Conservation (phyloP, 1,140 invertebrate genomes). For the Lordiphosa collinella region DNA sequence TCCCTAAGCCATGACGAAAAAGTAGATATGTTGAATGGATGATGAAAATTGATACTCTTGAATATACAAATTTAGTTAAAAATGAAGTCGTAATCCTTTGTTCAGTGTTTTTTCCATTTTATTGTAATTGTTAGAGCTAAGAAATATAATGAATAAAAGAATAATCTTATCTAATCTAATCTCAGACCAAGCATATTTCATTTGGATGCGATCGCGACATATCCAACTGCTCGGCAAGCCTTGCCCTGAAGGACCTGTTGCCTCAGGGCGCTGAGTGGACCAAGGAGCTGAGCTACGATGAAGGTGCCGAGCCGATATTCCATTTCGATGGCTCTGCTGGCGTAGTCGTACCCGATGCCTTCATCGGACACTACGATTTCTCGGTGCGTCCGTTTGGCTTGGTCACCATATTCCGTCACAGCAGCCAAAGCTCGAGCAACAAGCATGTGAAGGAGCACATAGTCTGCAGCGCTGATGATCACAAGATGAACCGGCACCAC, state of each 20-base stretch:
- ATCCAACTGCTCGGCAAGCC: constrained; percentile 79
- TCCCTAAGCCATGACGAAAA: too few species aligned
- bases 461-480: constrained; percentile 96
- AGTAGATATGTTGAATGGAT: too few species aligned
- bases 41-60: too few species aligned
- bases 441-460: constrained; percentile 97
- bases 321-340: constrained; percentile 95
- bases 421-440: constrained; percentile 82
- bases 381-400: constrained; percentile 87
- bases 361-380: constrained; percentile 81
- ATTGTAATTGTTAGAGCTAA: too few species aligned
- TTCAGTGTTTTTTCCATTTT: too few species aligned
- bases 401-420: constrained; percentile 89
- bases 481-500: constrained; percentile 99
- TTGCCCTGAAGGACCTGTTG: constrained; percentile 87
- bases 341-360: constrained; percentile 88
- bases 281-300: constrained; percentile 91
- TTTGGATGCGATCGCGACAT: constrained; percentile 78
- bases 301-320: constrained; percentile 95
- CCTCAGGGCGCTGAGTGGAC: constrained; percentile 93
- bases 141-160: too few species aligned
- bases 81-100: too few species aligned
- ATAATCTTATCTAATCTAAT: too few species aligned
- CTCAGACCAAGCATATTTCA: constrained; percentile 79
- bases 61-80: too few species aligned